These are phyloP conservation scores for Reticulitermes speratus DNA, from an alignment of 1,140 invertebrate species.

Conservation along the genomic window DNA sequence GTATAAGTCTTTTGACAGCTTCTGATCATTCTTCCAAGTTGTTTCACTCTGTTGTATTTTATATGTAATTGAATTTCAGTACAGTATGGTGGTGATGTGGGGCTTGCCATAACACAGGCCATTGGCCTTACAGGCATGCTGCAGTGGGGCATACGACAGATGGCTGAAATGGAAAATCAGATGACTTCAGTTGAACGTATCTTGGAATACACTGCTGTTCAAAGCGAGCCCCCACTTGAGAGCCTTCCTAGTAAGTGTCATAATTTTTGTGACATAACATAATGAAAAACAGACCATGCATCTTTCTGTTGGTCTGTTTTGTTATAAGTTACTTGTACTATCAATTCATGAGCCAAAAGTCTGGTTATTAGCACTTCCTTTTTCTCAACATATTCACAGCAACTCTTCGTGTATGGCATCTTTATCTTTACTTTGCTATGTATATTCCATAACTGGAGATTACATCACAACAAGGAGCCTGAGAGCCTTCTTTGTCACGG, in stretches of 20 bases:
- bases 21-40: too few species aligned
- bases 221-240: constrained; percentile 47
- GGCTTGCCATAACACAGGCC: constrained; percentile 78
- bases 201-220: constrained; percentile 68
- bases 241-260: constrained; percentile 46
- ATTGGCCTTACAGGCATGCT: constrained; percentile 83
- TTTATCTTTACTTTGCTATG: too few species aligned
- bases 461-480: too few species aligned
- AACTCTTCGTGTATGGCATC: too few species aligned
- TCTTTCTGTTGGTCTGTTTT: neutral
- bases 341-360: neutral
- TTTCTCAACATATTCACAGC: too few species aligned
- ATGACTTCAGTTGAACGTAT: constrained; percentile 81
- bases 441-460: too few species aligned
- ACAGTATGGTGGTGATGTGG: constrained; percentile 66
- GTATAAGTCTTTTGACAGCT: too few species aligned
- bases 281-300: neutral
- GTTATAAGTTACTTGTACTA: neutral
- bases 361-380: too few species aligned
- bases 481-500: too few species aligned
- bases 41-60: too few species aligned
- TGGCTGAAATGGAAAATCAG: constrained; percentile 77
- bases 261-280: neutral
- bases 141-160: constrained; percentile 80
- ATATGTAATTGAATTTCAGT: constrained; percentile 32